Base-by-base conservation (phyloP, 2,888 invertebrate genomes). In the Dugesia japonica region DNA sequence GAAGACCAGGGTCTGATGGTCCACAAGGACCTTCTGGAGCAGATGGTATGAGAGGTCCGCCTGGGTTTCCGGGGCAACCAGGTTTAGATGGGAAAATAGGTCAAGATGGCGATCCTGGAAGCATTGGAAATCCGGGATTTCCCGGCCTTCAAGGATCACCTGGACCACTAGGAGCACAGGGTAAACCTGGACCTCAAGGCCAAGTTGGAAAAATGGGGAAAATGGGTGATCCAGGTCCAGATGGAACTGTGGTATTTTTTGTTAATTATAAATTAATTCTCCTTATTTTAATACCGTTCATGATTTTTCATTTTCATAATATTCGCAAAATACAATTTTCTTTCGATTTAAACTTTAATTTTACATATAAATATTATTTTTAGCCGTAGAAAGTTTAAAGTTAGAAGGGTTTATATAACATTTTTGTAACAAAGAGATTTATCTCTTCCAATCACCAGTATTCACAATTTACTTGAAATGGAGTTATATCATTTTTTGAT, bases 11-110 rank as follows among this genome's bases (percentile, higher is more conserved):
- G 9, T 17, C 38, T 38, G 38, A 15, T 73, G 73, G 73, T 28
- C 27, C 28, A n/a, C n/a, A n/a, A n/a, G 73, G 73, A 9, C 26
- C 28, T 28, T 7, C 28, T 13, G 73, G 73, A 73, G 17, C 7
- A 23, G 73, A 73, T 27, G 73, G 73, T 15, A 13, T 13, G 20
- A 26, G 26, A 26, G 71, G 71, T 13, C 71, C 71, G 13, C 71
- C 71, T 71, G 71, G 71, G n/a, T 20, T 23, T 71, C 71, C 71
- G 7, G 71, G 71, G 9, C 20, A 71, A 71, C 71, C 71, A 23
- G 71, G 71, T 20, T 71, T 71, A 71, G 71, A 71, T 20, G 71
- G 71, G n/a, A 71, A 71, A 26, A 71, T 71, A 13, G 71, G 71
- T 26, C 71, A 20, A 71, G 23, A 20, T 26, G 71, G 71, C 7